A percentile compares a stretch with the other conserved stretches of the same genome.
These are phyloP conservation scores for Megathymus violae DNA, from an alignment of 1,140 invertebrate genomes.

Conservation along the genomic window DNA sequence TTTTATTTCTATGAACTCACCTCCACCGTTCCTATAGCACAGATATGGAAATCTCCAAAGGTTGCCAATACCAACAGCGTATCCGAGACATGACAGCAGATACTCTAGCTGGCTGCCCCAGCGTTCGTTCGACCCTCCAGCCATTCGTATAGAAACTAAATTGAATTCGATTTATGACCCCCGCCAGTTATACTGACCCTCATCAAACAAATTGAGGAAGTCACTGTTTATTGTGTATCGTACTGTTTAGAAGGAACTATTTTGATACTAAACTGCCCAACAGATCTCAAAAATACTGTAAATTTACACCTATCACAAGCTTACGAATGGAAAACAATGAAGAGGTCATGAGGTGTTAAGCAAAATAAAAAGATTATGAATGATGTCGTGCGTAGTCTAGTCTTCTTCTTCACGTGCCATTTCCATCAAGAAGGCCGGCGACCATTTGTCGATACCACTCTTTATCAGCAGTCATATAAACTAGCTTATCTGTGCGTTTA, in stretches of 20 bases:
- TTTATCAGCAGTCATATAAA: too few relatives aligned
- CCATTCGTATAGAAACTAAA: constrained; percentile 56
- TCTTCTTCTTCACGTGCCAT: too few relatives aligned
- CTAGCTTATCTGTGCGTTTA: too few relatives aligned
- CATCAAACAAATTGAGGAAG: constrained; percentile 62
- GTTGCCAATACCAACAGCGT: constrained; percentile 91
- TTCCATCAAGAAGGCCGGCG: too few relatives aligned
- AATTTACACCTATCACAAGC: not conserved
- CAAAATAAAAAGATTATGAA: too few relatives aligned
- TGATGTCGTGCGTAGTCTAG: too few relatives aligned
- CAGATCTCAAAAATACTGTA: too few relatives aligned
- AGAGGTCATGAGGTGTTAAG: too few relatives aligned
- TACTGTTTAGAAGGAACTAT: constrained; percentile 6
- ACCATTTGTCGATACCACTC: too few relatives aligned
- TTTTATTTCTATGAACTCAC: too few relatives aligned
- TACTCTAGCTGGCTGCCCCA: constrained; percentile 90
- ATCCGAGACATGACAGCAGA: constrained; percentile 89
- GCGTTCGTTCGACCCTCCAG: constrained; percentile 56
- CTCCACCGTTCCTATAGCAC: constrained; percentile 88
- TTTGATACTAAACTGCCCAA: constrained; percentile 3
- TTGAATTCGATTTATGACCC: constrained; percentile 36
- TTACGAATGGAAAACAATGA: too few relatives aligned
- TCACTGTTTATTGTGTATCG: constrained; percentile 40
- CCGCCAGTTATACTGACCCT: constrained; percentile 42
- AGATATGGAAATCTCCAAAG: constrained; percentile 91